A percentile compares a stretch with the other conserved stretches of the same genome.
phyloP scores from a whole-genome alignment of 2,797 vertebrate species.

The Triplophysa bombifrons region DNA sequence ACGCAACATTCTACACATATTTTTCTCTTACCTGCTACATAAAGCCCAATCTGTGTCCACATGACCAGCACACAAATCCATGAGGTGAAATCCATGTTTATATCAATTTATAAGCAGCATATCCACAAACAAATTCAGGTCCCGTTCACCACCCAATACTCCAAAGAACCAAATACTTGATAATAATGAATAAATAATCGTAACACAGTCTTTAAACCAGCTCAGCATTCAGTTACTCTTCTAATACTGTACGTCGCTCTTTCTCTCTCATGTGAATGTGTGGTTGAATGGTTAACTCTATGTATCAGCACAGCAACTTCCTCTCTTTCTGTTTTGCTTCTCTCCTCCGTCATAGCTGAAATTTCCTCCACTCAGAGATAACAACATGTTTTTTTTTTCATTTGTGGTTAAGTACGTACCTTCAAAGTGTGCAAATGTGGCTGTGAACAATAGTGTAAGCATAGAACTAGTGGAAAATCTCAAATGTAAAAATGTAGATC shows the following conservation, averaged over 20 bases:
- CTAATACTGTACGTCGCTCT: background rate
- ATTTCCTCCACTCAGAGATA: constrained; percentile 14
- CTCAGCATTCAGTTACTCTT: background rate
- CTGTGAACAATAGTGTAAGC: background rate
- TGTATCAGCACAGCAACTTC: constrained; percentile 21
- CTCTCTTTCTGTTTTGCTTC: constrained; percentile 36
- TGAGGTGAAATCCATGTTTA: constrained; percentile 60
- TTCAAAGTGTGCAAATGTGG: background rate
- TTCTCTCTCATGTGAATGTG: constrained; percentile 21
- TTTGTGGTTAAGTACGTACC: background rate
- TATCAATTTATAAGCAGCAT: constrained; percentile 21
- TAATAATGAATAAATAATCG: background rate
- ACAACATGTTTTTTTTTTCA: background rate
- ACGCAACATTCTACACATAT: background rate
- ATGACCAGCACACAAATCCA: constrained; percentile 51
- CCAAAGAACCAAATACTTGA: background rate
- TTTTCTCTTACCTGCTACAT: constrained; percentile 68
- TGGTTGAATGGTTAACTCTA: background rate
- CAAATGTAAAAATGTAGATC: background rate
- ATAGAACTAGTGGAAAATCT: background rate
- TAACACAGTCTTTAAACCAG: background rate
- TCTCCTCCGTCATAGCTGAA: constrained; percentile 25
- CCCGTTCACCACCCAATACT: background rate
- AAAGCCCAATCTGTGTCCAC: constrained; percentile 48
- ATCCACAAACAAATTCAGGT: background rate